phyloP scores from a whole-genome alignment of 2,888 invertebrate species.

The Drosophila conformis region DNA sequence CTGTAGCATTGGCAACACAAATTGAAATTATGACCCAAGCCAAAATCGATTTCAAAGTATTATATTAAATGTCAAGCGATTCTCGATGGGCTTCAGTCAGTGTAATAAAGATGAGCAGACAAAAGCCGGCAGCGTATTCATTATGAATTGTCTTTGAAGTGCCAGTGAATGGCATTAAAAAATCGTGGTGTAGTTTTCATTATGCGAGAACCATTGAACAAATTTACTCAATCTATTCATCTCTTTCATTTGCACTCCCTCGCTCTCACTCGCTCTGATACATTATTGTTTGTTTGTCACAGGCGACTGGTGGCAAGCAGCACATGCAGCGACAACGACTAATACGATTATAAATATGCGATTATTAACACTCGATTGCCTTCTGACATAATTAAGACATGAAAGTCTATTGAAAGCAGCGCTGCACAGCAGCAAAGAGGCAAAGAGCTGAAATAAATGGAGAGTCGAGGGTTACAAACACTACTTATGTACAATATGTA shows the following conservation, averaged over 20 bases:
- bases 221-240: slow-evolving; percentile 54
- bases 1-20: slow-evolving; percentile 43
- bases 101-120: slow-evolving; percentile 31
- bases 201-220: slow-evolving; percentile 76
- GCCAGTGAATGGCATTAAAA: slow-evolving; percentile 75
- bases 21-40: slow-evolving; percentile 63
- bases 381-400: slow-evolving; percentile 79
- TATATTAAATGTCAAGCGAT: slow-evolving; percentile 58
- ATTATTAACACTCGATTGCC: slow-evolving; percentile 82
- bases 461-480: slow-evolving; percentile 45
- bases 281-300: slow-evolving; percentile 60
- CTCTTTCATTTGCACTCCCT: slow-evolving; percentile 15
- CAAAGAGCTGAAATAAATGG: slow-evolving; percentile 49
- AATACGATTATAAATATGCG: slow-evolving; percentile 83
- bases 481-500: slow-evolving; percentile 15
- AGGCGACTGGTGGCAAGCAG: slow-evolving; percentile 43
- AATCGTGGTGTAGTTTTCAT: slow-evolving; percentile 65
- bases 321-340: slow-evolving; percentile 53
- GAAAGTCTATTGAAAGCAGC: slow-evolving; percentile 40
- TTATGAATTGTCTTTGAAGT: slow-evolving; percentile 75
- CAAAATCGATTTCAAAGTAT: slow-evolving; percentile 40
- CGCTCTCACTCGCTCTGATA: slow-evolving; percentile 19
- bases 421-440: slow-evolving; percentile 21
- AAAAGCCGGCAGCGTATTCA: slow-evolving; percentile 28
- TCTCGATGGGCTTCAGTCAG: slow-evolving; percentile 2